phyloP scores from a whole-genome alignment of 2,113 vertebrate genomes.

The Dipodomys merriami region DNA sequence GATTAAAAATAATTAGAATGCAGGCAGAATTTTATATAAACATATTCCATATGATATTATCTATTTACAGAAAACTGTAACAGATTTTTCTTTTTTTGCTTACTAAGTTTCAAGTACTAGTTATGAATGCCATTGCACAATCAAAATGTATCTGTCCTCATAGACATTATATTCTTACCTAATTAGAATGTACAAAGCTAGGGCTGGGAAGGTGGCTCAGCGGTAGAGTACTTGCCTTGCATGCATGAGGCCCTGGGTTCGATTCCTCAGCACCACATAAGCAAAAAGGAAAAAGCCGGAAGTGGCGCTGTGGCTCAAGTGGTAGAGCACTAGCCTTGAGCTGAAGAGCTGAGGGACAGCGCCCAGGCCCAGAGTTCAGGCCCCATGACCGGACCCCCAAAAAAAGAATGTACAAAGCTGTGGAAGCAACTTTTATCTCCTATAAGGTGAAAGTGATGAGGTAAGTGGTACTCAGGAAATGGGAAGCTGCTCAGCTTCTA shows the following conservation, averaged over 20 bases:
- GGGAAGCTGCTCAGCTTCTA: neutral
- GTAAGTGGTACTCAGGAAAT: neutral
- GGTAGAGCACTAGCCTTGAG: too few relatives aligned
- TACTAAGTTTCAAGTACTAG: neutral
- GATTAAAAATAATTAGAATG: neutral
- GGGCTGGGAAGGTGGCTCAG: too few relatives aligned
- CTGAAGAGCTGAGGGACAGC: too few relatives aligned
- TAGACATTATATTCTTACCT: neutral
- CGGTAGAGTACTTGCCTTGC: too few relatives aligned
- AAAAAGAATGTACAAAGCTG: neutral
- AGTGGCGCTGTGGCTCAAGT: too few relatives aligned
- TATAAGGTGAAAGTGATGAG: neutral
- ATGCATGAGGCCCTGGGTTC: too few relatives aligned
- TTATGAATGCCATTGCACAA: neutral
- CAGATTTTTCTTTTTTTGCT: neutral
- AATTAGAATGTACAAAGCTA: neutral
- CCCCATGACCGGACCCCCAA: too few relatives aligned
- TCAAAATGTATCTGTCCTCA: neutral
- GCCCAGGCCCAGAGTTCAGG: too few relatives aligned
- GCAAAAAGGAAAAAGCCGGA: too few relatives aligned
- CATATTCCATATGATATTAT: neutral
- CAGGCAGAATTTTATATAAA: slow-evolving; percentile 31
- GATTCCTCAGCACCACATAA: too few relatives aligned
- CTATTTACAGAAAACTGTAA: neutral
- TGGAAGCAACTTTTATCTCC: neutral